These are phyloP conservation scores for Elysia crispata DNA, from an alignment of 2,888 invertebrate genomes.

Conservation along the genomic window DNA sequence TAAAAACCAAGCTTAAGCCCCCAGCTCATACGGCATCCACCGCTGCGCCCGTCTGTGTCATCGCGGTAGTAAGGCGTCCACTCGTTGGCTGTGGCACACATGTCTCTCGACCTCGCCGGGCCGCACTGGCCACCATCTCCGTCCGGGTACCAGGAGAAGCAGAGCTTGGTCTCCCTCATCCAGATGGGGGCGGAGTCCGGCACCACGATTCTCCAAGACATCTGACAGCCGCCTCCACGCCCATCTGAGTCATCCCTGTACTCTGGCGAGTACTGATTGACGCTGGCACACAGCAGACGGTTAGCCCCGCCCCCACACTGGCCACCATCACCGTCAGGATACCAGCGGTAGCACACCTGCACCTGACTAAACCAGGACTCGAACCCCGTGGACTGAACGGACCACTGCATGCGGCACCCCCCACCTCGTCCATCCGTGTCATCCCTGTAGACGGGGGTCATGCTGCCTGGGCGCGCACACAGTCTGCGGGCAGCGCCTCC, in stretches of 20 bases:
- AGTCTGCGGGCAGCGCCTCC: conserved; percentile 50
- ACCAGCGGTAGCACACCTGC: conserved; percentile 47
- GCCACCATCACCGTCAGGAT: conserved; percentile 49
- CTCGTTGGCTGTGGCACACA: conserved; percentile 50
- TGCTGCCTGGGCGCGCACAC: conserved; percentile 43
- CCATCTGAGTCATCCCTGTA: conserved; percentile 52
- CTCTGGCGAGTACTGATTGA: conserved; percentile 45
- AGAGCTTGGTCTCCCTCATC: conserved; percentile 48
- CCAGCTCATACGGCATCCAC: conserved; percentile 53
- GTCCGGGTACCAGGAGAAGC: conserved; percentile 53
- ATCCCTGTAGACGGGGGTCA: conserved; percentile 49
- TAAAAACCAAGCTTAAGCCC: conserved; percentile 35
- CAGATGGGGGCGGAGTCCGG: conserved; percentile 44
- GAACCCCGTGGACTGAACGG: conserved; percentile 22
- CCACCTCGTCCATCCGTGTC: conserved; percentile 50
- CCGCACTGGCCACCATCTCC: conserved; percentile 53
- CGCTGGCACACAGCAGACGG: conserved; percentile 35
- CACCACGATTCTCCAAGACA: conserved; percentile 51
- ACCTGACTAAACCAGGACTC: conserved; percentile 50
- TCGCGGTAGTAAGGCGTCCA: conserved; percentile 54
- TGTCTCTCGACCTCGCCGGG: conserved; percentile 16
- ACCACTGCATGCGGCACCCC: conserved; percentile 53
- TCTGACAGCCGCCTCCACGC: conserved; percentile 50
- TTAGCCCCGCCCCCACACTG: conserved; percentile 52
- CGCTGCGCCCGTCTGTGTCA: conserved; percentile 50